These are phyloP conservation scores for Microcaecilia unicolor DNA, from an alignment of 2,797 vertebrate genomes.

Conservation along the genomic window DNA sequence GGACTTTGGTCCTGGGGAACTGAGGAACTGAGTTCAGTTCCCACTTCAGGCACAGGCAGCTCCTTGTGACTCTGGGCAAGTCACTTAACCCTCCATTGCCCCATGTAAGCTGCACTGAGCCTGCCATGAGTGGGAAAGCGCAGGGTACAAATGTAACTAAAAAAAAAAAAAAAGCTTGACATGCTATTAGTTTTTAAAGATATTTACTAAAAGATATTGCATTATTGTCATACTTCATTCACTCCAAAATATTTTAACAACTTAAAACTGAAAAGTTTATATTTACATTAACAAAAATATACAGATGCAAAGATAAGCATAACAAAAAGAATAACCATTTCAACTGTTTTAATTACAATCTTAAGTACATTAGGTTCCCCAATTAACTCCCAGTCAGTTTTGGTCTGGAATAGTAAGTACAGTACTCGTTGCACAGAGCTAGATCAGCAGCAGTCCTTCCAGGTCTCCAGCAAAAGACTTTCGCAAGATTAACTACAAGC, in stretches of 20 bases:
- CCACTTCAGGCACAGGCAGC: too few relatives aligned
- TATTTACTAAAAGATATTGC: slow-evolving; percentile 51
- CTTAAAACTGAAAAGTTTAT: slow-evolving; percentile 25
- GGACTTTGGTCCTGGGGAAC: too few relatives aligned
- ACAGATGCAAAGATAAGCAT: slow-evolving; percentile 41
- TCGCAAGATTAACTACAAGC: slow-evolving; percentile 10
- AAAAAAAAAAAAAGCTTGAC: slow-evolving; percentile 23
- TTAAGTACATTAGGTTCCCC: slow-evolving; percentile 47
- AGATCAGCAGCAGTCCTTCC: not conserved
- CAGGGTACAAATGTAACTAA: too few relatives aligned
- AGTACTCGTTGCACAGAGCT: not conserved
- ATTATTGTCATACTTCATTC: slow-evolving; percentile 27
- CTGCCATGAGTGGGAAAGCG: too few relatives aligned
- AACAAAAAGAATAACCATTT: slow-evolving; percentile 20
- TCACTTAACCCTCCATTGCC: too few relatives aligned
- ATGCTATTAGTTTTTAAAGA: slow-evolving; percentile 35
- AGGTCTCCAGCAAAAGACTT: not conserved
- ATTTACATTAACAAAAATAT: slow-evolving; percentile 43
- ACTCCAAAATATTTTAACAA: slow-evolving; percentile 19
- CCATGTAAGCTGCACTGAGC: too few relatives aligned
- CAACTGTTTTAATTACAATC: slow-evolving; percentile 49
- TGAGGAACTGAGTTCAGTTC: too few relatives aligned
- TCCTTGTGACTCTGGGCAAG: too few relatives aligned
- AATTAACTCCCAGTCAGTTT: slow-evolving; percentile 31
- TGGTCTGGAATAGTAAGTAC: slow-evolving; percentile 19